Conservation (phyloP, 2,888 invertebrate species). For the Coelogynopora nodosa region DNA sequence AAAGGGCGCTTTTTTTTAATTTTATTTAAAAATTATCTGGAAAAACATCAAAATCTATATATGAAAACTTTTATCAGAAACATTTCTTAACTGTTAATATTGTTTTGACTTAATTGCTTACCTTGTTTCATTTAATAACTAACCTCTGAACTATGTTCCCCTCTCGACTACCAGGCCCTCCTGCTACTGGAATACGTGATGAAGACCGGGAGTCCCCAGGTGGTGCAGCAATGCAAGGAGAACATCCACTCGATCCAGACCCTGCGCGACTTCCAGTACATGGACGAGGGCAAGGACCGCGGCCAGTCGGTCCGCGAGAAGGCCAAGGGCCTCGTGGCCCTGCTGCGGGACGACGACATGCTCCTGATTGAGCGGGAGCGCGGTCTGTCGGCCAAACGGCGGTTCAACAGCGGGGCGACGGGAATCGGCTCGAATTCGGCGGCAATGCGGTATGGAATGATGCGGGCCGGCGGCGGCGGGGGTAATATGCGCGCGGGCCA, state of each 20-base stretch:
- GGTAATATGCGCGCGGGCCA: neutral
- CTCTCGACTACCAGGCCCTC: conserved; percentile 74
- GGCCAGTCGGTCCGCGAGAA: conserved; percentile 94
- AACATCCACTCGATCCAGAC: conserved; percentile 98
- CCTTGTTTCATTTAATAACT: too few species aligned
- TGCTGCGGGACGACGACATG: conserved; percentile 92
- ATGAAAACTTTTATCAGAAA: too few species aligned
- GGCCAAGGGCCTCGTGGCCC: conserved; percentile 86
- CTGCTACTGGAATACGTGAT: conserved; percentile 92
- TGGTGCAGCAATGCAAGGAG: conserved; percentile 97
- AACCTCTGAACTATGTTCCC: too few species aligned
- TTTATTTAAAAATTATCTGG: too few species aligned
- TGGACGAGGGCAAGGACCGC: conserved; percentile 96
- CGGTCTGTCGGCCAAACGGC: conserved; percentile 92
- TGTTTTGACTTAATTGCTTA: too few species aligned
- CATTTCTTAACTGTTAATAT: too few species aligned
- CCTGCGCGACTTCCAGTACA: conserved; percentile 81
- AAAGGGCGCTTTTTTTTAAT: too few species aligned
- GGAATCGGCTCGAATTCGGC: conserved; percentile 60
- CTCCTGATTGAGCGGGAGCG: conserved; percentile 89
- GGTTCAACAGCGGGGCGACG: conserved; percentile 61
- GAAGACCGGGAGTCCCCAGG: conserved; percentile 96
- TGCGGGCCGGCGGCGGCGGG: too few species aligned
- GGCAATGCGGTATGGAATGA: conserved; percentile 50
- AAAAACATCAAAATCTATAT: too few species aligned